phyloP scores from a whole-genome alignment of 2,113 vertebrate species.

The Crotalus viridis region DNA sequence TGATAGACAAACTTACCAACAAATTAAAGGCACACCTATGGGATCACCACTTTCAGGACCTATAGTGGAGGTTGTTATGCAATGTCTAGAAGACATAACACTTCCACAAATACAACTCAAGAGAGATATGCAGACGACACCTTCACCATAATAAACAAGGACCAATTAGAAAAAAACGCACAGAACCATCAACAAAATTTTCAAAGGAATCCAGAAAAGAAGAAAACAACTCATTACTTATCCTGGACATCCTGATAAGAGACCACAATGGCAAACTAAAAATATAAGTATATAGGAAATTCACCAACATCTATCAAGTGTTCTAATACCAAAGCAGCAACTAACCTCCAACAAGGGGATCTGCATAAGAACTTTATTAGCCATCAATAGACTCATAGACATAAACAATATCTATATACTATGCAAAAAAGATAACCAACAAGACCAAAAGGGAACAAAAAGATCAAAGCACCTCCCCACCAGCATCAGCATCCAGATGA shows the following conservation, averaged over 20 bases:
- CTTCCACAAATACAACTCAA: neutral
- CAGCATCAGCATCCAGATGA: too few species aligned
- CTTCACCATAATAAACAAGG: neutral
- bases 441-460: too few species aligned
- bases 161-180: neutral
- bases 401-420: too few species aligned
- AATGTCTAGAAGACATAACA: neutral
- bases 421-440: too few species aligned
- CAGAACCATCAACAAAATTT: neutral
- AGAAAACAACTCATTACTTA: neutral
- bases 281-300: neutral
- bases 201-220: neutral
- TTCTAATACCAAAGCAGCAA: neutral
- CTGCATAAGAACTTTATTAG: neutral
- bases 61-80: neutral
- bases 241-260: neutral
- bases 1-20: too few species aligned
- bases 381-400: too few species aligned
- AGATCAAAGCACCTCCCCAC: too few species aligned
- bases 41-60: neutral
- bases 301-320: neutral
- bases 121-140: neutral
- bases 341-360: neutral
- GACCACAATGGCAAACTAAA: neutral
- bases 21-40: neutral